Evolutionary conservation across 2,797 vertebrate species (phyloP).

Genomic region (Clarias laeviceps): DNA sequence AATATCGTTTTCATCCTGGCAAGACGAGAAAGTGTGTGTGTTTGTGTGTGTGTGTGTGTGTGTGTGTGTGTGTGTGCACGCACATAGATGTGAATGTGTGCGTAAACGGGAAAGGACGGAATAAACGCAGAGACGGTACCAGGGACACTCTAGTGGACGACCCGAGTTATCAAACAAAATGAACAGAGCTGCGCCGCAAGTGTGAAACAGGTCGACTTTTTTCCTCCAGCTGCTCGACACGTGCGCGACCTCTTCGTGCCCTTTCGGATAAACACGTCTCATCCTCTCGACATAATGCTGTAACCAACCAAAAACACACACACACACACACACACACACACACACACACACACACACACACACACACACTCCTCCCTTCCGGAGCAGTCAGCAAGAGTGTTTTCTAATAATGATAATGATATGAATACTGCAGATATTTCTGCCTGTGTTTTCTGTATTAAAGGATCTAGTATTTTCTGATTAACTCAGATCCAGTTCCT

Average conservation of each 20-base stretch:
- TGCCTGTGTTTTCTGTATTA: not conserved
- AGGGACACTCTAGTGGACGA: constrained; percentile 67
- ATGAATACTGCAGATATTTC: constrained; percentile 1
- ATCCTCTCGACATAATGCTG: not conserved
- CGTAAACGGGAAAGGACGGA: not conserved
- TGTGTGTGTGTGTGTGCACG: not conserved
- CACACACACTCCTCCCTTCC: not conserved
- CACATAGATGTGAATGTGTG: not conserved
- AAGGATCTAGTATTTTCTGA: not conserved
- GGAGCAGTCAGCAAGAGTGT: not conserved
- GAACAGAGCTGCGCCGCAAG: constrained; percentile 60
- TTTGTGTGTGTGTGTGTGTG: not conserved
- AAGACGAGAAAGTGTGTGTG: constrained; percentile 42
- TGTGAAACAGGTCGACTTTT: constrained; percentile 18
- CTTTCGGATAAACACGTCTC: not conserved
- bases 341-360: too few species aligned
- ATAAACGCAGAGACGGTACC: constrained; percentile 40
- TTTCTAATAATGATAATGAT: not conserved
- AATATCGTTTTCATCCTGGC: constrained; percentile 79
- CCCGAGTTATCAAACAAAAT: constrained; percentile 82
- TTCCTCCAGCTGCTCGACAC: not conserved
- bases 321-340: not conserved
- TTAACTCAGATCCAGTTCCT: not conserved
- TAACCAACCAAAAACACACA: not conserved
- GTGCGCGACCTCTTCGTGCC: not conserved